A percentile compares a stretch with the other conserved stretches of the same genome.
phyloP scores from a whole-genome alignment of 2,113 vertebrate species.

The Oreochromis niloticus region DNA sequence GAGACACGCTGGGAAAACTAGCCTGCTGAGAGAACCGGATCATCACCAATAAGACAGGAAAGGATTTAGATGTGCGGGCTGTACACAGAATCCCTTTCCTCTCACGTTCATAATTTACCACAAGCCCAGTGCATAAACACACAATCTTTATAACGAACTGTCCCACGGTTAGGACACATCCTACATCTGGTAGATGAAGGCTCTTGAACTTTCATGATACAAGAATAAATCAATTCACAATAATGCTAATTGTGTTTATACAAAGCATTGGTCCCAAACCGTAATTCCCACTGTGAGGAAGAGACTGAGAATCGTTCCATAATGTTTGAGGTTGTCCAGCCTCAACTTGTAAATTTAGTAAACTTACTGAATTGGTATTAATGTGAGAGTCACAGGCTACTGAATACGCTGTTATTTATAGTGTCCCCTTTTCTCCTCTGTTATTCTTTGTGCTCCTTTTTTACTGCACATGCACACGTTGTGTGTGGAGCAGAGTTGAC shows the following conservation, averaged over 20 bases:
- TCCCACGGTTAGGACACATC: neutral
- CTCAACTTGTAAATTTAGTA: neutral
- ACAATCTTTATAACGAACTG: neutral
- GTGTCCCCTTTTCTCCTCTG: neutral
- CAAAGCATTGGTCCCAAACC: fast-evolving
- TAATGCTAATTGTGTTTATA: neutral
- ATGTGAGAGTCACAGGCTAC: neutral
- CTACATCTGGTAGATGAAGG: neutral
- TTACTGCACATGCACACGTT: neutral
- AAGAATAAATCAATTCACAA: neutral
- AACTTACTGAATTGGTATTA: neutral
- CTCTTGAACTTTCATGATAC: neutral
- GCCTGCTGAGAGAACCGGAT: neutral
- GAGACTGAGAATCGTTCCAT: neutral
- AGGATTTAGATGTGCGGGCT: neutral
- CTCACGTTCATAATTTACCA: neutral
- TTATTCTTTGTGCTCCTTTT: neutral
- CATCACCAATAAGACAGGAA: neutral
- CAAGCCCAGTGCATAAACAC: neutral
- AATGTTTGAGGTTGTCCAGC: neutral
- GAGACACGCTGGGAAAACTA: neutral
- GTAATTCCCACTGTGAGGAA: neutral
- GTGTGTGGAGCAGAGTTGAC: neutral
- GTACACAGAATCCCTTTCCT: too few species aligned
- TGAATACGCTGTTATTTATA: neutral